Evolutionary conservation across 2,797 vertebrate genomes (phyloP).

Genomic region (Macrochelys suwanniensis): DNA sequence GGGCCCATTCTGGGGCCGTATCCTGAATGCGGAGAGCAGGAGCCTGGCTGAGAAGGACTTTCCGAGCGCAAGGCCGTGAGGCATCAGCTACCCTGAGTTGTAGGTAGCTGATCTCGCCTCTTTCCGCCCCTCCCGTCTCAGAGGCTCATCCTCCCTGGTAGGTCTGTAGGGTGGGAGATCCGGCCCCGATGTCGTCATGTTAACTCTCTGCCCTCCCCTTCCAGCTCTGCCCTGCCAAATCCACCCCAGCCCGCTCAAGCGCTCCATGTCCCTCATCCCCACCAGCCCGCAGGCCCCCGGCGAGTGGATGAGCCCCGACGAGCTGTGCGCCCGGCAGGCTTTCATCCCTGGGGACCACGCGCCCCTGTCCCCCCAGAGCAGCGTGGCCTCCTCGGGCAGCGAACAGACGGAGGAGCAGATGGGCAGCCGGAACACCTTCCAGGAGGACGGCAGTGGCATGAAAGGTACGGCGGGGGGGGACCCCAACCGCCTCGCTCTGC

Average conservation of each 20-base stretch:
- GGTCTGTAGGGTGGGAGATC: not conserved
- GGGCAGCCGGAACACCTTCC: slow-evolving; percentile 92
- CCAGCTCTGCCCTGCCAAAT: slow-evolving; percentile 90
- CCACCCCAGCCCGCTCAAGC: slow-evolving; percentile 92
- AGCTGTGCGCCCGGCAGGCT: slow-evolving; percentile 83
- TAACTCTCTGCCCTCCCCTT: not conserved
- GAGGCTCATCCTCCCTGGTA: not conserved
- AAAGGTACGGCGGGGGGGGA: slow-evolving; percentile 84
- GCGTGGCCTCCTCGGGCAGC: slow-evolving; percentile 96
- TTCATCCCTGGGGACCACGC: slow-evolving; percentile 89
- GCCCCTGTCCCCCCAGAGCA: slow-evolving; percentile 95
- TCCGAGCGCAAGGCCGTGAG: not conserved
- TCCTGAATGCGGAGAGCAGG: not conserved
- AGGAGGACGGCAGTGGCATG: slow-evolving; percentile 97
- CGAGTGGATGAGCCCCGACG: slow-evolving; percentile 91
- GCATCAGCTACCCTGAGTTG: not conserved
- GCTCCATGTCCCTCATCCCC: slow-evolving; percentile 90
- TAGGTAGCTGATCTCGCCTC: not conserved
- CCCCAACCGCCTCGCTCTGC: not conserved
- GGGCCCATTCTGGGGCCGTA: not conserved
- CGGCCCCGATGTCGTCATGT: no score
- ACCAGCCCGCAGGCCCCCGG: slow-evolving; percentile 87
- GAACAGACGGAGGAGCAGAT: slow-evolving; percentile 94
- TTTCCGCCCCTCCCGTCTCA: not conserved
- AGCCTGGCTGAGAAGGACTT: not conserved